A percentile compares a stretch with the other conserved stretches of the same genome.
Conservation (phyloP, 2,113 vertebrate species). For the Baryphthengus martii region DNA sequence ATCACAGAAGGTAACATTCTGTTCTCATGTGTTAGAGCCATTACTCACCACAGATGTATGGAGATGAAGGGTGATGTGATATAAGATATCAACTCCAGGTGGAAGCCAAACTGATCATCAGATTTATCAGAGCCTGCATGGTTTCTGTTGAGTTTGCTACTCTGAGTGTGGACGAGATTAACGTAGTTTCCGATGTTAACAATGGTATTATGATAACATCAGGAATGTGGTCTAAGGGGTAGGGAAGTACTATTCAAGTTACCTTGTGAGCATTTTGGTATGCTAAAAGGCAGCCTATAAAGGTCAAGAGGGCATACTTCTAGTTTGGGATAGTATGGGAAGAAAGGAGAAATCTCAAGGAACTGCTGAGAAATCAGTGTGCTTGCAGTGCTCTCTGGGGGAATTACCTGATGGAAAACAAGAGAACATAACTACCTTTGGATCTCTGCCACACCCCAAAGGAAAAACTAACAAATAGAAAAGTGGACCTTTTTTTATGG, state of each 20-base stretch:
- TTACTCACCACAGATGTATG: not conserved
- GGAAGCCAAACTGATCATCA: not conserved
- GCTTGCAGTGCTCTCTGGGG: not conserved
- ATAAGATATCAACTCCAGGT: not conserved
- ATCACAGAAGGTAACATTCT: conserved; percentile 6
- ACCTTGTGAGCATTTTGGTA: not conserved
- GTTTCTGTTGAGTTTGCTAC: not conserved
- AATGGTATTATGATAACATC: not conserved
- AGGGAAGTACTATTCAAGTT: not conserved
- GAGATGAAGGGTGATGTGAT: not conserved
- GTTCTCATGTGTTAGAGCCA: not conserved
- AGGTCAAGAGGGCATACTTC: not conserved
- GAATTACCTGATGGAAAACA: not conserved
- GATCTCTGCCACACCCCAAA: not conserved
- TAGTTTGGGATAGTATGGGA: not conserved
- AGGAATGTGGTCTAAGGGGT: not conserved
- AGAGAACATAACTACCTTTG: not conserved
- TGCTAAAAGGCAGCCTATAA: not conserved
- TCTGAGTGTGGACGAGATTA: not conserved
- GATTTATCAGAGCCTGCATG: not conserved
- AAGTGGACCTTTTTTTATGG: not conserved
- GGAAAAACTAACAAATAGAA: not conserved
- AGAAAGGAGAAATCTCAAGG: not conserved
- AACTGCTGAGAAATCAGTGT: not conserved
- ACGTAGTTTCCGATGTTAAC: not conserved